Evolutionary conservation across 2,113 vertebrate genomes (phyloP).

Genomic region (Heterotis niloticus): DNA sequence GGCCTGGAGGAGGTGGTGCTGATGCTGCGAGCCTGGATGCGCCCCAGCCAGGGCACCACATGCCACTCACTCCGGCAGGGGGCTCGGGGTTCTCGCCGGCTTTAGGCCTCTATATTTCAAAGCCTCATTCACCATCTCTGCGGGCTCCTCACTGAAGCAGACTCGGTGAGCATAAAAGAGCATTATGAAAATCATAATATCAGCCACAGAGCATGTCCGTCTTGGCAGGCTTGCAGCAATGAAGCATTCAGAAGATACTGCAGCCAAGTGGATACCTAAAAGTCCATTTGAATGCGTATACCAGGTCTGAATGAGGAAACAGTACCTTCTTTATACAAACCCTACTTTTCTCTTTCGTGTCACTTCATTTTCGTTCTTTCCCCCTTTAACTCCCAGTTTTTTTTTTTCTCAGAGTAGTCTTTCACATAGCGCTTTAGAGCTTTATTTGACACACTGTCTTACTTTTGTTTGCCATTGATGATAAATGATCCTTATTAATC

Average conservation of each 20-base stretch:
- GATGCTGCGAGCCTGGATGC: conserved; percentile 31
- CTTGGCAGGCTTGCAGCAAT: conserved; percentile 64
- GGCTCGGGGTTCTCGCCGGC: conserved; percentile 56
- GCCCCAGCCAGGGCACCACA: conserved; percentile 57
- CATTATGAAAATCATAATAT: conserved; percentile 81
- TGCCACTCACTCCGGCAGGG: conserved; percentile 69
- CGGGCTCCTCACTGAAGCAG: conserved; percentile 74
- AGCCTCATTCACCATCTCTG: conserved; percentile 71
- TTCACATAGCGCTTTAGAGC: conserved; percentile 30
- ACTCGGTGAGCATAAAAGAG: conserved; percentile 73
- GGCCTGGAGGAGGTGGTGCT: conserved; percentile 22
- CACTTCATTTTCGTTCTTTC: conserved; percentile 46
- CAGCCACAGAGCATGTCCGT: conserved; percentile 67
- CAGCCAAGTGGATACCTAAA: conserved; percentile 31
- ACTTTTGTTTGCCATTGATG: conserved; percentile 39
- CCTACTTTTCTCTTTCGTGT: conserved; percentile 52
- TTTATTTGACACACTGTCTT: conserved; percentile 32
- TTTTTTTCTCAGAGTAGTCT: conserved; percentile 32
- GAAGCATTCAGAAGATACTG: conserved; percentile 45
- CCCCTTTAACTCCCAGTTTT: conserved; percentile 11
- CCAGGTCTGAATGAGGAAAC: conserved; percentile 24
- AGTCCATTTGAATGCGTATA: conserved; percentile 31
- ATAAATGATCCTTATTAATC: conserved; percentile 39
- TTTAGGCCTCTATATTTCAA: conserved; percentile 62
- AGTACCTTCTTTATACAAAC: conserved; percentile 64